These are phyloP conservation scores for Drosophila incognita DNA, from an alignment of 2,888 invertebrate species.

Conservation along the genomic window DNA sequence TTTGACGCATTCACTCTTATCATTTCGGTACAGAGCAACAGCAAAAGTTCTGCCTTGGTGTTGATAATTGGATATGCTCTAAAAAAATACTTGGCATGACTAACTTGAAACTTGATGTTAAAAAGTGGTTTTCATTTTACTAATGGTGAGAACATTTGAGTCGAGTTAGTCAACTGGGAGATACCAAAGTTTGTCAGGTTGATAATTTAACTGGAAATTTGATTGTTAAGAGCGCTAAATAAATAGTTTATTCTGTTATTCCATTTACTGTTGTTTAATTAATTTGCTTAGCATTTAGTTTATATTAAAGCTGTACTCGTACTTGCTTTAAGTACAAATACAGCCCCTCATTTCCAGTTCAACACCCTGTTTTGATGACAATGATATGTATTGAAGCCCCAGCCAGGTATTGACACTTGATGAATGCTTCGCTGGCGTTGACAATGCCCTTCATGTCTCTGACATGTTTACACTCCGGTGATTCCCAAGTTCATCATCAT, in stretches of 20 bases:
- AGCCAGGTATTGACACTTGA: slow-evolving; percentile 57
- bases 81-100: not conserved
- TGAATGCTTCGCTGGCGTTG: slow-evolving; percentile 62
- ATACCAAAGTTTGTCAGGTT: not conserved
- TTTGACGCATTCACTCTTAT: slow-evolving; percentile 19
- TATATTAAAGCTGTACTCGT: not conserved
- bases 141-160: not conserved
- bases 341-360: slow-evolving; percentile 35
- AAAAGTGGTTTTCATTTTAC: not conserved
- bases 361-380: slow-evolving; percentile 32
- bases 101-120: not conserved
- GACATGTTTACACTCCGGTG: slow-evolving; percentile 61
- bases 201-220: not conserved
- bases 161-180: not conserved
- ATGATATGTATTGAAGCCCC: slow-evolving; percentile 17
- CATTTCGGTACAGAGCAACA: slow-evolving; percentile 3
- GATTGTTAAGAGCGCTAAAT: not conserved
- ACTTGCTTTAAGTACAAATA: not conserved
- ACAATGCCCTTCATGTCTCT: slow-evolving; percentile 49
- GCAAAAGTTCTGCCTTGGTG: not conserved
- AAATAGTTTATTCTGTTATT: not conserved
- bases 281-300: not conserved
- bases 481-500: slow-evolving; percentile 62
- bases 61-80: not conserved
- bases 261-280: not conserved